A percentile compares a stretch with the other conserved stretches of the same genome.
Evolutionary conservation across 2,113 vertebrate genomes (phyloP).

Genomic region (Dryoscopus gambensis): DNA sequence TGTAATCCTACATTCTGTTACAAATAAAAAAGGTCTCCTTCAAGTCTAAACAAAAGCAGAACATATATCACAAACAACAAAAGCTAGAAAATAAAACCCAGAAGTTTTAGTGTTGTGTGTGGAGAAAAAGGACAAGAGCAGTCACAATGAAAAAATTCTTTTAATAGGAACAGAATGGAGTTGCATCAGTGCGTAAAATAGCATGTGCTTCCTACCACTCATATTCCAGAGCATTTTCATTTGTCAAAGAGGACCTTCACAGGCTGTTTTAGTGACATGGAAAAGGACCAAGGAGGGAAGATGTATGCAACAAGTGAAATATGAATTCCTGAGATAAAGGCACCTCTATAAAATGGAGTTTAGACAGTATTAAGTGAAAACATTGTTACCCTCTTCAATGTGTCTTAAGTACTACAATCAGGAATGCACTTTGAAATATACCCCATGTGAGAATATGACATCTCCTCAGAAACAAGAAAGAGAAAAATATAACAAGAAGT

Average conservation of each 20-base stretch:
- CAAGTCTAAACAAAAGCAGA: constrained; percentile 22
- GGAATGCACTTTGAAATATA: background rate
- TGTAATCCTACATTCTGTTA: background rate
- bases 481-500: background rate
- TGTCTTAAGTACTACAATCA: background rate
- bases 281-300: background rate
- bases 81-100: constrained; percentile 37
- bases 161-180: constrained; percentile 27
- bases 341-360: background rate
- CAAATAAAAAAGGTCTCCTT: background rate
- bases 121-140: background rate
- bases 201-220: background rate
- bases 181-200: background rate
- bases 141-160: background rate
- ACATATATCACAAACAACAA: background rate
- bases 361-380: background rate
- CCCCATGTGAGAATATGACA: background rate
- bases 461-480: background rate
- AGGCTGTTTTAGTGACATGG: background rate
- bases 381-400: background rate
- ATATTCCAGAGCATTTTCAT: background rate
- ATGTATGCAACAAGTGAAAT: background rate
- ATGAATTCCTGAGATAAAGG: background rate
- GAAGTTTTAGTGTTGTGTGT: background rate
- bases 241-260: background rate